These are phyloP conservation scores for Empidonax alnorum DNA, from an alignment of 2,113 vertebrate species.

Conservation along the genomic window DNA sequence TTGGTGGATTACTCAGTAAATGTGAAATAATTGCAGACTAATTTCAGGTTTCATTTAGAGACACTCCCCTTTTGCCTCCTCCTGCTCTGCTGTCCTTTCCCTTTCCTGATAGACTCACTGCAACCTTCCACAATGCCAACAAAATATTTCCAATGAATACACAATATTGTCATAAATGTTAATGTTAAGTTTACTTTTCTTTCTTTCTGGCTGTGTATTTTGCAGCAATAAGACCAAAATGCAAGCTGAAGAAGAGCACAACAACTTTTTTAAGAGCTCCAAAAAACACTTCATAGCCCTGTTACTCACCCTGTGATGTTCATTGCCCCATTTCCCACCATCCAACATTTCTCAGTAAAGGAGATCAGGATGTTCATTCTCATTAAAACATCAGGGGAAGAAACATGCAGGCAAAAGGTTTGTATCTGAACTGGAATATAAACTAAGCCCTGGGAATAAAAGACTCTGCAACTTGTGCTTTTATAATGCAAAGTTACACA, in stretches of 20 bases:
- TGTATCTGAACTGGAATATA: neutral
- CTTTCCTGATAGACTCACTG: neutral
- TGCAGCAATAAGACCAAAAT: neutral
- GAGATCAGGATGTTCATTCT: neutral
- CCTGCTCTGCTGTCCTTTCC: neutral
- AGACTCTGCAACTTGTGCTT: neutral
- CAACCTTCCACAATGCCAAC: neutral
- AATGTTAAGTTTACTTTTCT: neutral
- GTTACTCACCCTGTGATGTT: neutral
- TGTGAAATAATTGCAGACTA: neutral
- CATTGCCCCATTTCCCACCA: neutral
- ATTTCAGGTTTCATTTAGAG: neutral
- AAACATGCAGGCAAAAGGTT: neutral
- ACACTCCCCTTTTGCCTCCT: neutral
- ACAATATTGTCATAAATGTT: neutral
- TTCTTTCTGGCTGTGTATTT: neutral
- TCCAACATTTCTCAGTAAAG: neutral
- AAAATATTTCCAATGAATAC: neutral
- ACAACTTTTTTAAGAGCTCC: neutral
- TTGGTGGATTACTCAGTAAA: neutral
- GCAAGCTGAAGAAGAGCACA: neutral
- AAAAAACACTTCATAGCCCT: neutral
- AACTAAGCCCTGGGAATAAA: slow-evolving; percentile 14
- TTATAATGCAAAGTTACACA: slow-evolving; percentile 2
- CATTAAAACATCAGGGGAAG: neutral